Evolutionary conservation across 2,113 vertebrate genomes (phyloP), one percentile per base, ranked within the genome.

Genomic region (Sakesphorus luctuosus): DNA sequence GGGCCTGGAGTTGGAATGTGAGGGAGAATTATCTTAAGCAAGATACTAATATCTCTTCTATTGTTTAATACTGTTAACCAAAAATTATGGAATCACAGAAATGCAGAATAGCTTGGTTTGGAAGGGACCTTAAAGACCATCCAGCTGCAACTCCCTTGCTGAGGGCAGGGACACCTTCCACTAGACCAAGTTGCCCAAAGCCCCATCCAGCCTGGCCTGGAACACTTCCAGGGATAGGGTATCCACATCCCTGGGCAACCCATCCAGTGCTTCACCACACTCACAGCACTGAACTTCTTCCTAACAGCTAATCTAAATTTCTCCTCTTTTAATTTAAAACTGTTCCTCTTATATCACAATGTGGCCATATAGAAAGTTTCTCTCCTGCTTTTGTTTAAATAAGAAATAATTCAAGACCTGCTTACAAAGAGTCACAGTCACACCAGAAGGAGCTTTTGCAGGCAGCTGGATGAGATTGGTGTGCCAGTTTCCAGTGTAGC

Each of bases 381-480:
- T 47, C n/a, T 62, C 19, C 5, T 7, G 68, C 24, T 53, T 82
- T 61, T 53, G 21, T 40, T 59, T 15, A 24, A 75, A 23, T 21
- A 68, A 89, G 28, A 87, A 84, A 82, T 61, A 85, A 72, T 61
- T 44, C 7, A 61, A 90, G 31, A 20, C 3, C 19, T 65, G 33
- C 21, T 85, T 82, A 44, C 49, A 82, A 75, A 66, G 28, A 68
- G 28, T 7, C 49, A 73, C 8, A 58, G 24, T 61, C n/a, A n/a
- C 6, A 9, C 8, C 6, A 87, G 28, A 44, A 73, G 11, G 11
- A 91, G 31, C 11, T 69, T 83, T 18, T 66, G 23, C 2, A 25
- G 19, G 13, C 11, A 40, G 28, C 35, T 75, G 56, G 31, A 36
- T 73, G 53, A 73, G 44, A 65, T 25, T 0, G 0, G 23, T 6